These are phyloP conservation scores for Brachymystax lenok DNA, from an alignment of 2,797 vertebrate species.

Conservation along the genomic window DNA sequence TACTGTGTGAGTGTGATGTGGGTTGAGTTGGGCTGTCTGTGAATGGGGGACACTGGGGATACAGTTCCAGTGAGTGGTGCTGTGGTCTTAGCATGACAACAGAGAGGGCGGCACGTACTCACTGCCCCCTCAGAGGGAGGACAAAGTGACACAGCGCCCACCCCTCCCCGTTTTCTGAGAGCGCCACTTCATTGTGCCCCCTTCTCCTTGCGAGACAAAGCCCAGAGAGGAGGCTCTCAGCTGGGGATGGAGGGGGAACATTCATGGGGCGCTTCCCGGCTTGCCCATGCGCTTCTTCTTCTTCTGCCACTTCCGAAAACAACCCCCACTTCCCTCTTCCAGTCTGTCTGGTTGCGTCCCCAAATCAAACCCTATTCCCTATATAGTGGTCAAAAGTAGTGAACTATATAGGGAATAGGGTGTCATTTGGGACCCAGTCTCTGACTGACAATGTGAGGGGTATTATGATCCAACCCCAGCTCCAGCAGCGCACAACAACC, in stretches of 20 bases:
- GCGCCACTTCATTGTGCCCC: constrained; percentile 69
- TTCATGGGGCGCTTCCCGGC: constrained; percentile 65
- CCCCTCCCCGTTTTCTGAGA: constrained; percentile 69
- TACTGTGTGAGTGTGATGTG: constrained; percentile 43
- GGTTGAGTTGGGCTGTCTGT: constrained; percentile 17
- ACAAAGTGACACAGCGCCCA: constrained; percentile 61
- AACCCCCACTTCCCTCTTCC: constrained; percentile 67
- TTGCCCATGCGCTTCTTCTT: constrained; percentile 67
- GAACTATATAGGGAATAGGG: no score
- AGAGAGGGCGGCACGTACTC: constrained; percentile 54
- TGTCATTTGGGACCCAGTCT: no score
- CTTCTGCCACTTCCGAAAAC: constrained; percentile 56
- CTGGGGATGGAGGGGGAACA: constrained; percentile 68
- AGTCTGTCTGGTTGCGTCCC: constrained; percentile 34
- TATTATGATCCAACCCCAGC: background rate
- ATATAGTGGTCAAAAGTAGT: background rate
- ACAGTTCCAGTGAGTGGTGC: constrained; percentile 75
- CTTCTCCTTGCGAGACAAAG: constrained; percentile 55
- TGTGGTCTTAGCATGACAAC: constrained; percentile 78
- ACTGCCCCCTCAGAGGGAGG: constrained; percentile 36
- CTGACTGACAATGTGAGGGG: background rate
- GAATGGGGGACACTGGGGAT: constrained; percentile 43
- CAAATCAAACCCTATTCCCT: background rate
- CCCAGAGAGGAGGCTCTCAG: constrained; percentile 59
- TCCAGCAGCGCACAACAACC: constrained; percentile 11